phyloP scores from a whole-genome alignment of 92 coral and sea anemone genomes.

The Porites evermanni region DNA sequence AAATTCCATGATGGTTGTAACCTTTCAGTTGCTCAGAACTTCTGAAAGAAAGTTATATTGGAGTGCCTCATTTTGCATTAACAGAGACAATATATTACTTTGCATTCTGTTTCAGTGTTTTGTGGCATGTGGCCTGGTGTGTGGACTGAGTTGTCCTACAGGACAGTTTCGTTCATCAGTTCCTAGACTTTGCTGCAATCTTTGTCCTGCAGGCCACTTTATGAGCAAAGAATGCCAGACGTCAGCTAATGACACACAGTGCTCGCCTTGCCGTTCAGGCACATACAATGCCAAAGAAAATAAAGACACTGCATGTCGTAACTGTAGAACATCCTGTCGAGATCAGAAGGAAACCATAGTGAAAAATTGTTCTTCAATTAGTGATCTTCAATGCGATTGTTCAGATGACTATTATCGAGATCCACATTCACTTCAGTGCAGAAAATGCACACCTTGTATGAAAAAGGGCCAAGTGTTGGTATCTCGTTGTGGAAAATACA shows the following conservation, averaged over 20 bases:
- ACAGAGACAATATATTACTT: too few species aligned
- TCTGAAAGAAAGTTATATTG: too few species aligned
- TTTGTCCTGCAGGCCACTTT: slow-evolving; percentile 1
- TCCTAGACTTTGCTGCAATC: not conserved
- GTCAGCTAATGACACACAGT: not conserved
- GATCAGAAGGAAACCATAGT: not conserved
- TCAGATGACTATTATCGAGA: not conserved
- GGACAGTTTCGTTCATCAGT: not conserved
- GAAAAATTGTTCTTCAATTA: not conserved
- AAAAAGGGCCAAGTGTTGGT: not conserved
- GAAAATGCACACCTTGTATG: not conserved
- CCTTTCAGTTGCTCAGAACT: too few species aligned
- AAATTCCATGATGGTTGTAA: too few species aligned
- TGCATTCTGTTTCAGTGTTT: not conserved
- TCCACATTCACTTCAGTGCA: not conserved
- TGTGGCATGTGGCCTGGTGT: not conserved
- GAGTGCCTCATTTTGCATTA: too few species aligned
- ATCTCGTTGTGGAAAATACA: not conserved
- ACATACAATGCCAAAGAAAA: not conserved
- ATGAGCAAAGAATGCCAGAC: not conserved
- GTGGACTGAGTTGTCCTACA: not conserved
- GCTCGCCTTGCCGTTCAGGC: not conserved
- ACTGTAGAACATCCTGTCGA: not conserved
- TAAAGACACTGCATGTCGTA: not conserved
- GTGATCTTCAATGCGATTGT: not conserved